Conservation (phyloP, 2,797 vertebrate genomes). For the Chloroceryle inda region DNA sequence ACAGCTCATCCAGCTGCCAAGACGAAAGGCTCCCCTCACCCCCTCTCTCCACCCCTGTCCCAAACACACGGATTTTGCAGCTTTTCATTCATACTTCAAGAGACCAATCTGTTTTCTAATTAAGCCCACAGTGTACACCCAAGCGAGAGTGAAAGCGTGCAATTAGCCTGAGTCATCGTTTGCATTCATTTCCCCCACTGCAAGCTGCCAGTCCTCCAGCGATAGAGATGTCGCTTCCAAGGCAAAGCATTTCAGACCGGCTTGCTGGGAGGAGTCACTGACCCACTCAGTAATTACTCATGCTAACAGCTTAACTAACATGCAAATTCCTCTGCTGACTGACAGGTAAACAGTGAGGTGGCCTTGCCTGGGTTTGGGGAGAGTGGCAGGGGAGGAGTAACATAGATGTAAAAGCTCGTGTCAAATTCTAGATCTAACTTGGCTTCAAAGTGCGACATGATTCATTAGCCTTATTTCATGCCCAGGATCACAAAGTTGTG, state of each 20-base stretch:
- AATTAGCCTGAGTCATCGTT: slow-evolving; percentile 65
- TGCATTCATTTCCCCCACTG: slow-evolving; percentile 10
- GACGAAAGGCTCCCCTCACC: not conserved
- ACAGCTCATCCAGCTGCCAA: not conserved
- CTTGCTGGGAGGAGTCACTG: slow-evolving; percentile 70
- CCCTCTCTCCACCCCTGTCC: not conserved
- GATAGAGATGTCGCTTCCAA: slow-evolving; percentile 50
- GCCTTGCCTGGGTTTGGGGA: not conserved
- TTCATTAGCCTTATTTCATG: slow-evolving; percentile 63
- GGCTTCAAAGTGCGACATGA: slow-evolving; percentile 62
- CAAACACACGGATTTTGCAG: not conserved
- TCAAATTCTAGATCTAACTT: slow-evolving; percentile 12
- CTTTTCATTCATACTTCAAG: not conserved
- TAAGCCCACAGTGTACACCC: not conserved
- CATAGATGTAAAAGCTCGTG: slow-evolving; percentile 41
- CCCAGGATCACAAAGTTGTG: slow-evolving; percentile 59
- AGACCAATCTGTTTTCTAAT: not conserved
- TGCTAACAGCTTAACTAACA: slow-evolving; percentile 72
- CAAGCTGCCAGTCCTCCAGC: slow-evolving; percentile 14
- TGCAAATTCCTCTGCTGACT: slow-evolving; percentile 71
- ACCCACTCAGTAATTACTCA: slow-evolving; percentile 66
- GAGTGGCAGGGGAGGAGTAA: not conserved
- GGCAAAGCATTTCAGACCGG: not conserved
- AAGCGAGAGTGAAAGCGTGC: slow-evolving; percentile 7
- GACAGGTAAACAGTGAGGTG: slow-evolving; percentile 57